Base-by-base conservation (phyloP, 2,797 vertebrate genomes). In the Amphiprion clarkii region DNA sequence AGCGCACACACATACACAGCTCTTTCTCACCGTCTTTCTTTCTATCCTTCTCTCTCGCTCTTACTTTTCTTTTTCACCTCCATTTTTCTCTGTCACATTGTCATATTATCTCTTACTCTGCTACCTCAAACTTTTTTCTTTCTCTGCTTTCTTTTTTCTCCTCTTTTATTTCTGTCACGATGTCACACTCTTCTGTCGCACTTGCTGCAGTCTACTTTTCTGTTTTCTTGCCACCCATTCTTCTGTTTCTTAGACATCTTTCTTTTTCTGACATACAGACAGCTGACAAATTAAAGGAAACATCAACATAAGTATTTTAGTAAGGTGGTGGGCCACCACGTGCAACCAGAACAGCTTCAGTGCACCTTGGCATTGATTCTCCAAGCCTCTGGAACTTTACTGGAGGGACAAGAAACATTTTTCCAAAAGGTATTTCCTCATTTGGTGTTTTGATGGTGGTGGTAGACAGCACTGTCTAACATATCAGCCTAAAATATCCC, bases 161-260 rank as follows among this genome's bases (percentile, higher is more conserved):
- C 31, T 57, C 42, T 60, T 66, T 79, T 76, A 36, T 72, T 39
- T n/a, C 57, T 9, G 66, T 82, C 71, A 78, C 61, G 72, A 76
- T 86, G 79, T 88, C 83, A 75, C 68, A 74, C 48, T 75, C 74
- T 71, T 77, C 74, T 81, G 71, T 77, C 36, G 4, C 72, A 84
- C 69, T 39, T 29, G 2, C 60, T 62, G 86, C 62, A 76, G 61
- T 86, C 64, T 74, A 72, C 68, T 62, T 81, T 81, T 86, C 60
- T 55, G 78, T 59, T 82, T 85, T 79, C 84, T 69, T 82, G 69
- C 88, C 87, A 87, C 36, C 67, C 49, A 1, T 73, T 84, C 76
- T 79, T 79, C 71, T 40, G 54, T 68, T 73, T 79, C 79, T 75
- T 66, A 29, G 66, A 56, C 68, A 78, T 63, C 74, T 76, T 83